A percentile compares a stretch with the other conserved stretches of the same genome.
phyloP scores from a whole-genome alignment of 1,140 invertebrate species.

The Conus ventricosus region DNA sequence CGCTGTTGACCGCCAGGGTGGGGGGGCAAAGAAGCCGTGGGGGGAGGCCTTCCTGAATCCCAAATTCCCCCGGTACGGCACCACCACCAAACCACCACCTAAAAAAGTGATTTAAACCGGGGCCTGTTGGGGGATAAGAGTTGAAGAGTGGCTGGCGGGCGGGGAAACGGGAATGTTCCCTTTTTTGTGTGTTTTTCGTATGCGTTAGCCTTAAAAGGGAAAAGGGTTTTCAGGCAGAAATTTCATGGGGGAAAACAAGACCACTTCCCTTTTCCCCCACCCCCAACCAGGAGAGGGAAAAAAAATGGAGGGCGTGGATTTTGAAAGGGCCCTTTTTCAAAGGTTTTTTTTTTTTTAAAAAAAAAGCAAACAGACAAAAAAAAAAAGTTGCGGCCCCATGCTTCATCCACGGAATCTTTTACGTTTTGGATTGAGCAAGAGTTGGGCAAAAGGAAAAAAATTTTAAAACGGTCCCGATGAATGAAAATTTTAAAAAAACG shows the following conservation, averaged over 20 bases:
- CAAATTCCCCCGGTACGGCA: not conserved
- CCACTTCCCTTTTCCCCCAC: no score
- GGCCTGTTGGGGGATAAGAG: not conserved
- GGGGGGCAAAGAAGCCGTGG: not conserved
- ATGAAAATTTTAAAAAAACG: no score
- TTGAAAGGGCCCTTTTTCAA: no score
- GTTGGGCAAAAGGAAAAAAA: no score
- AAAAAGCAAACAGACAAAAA: no score
- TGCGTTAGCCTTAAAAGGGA: not conserved
- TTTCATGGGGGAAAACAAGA: not conserved
- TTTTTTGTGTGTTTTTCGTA: not conserved
- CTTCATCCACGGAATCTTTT: not conserved
- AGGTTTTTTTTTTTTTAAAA: no score
- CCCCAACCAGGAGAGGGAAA: not conserved
- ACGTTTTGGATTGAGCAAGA: no score
- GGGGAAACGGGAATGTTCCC: not conserved
- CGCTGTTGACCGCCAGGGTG: not conserved
- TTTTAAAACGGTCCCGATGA: no score
- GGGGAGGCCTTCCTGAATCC: not conserved
- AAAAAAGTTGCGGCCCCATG: not conserved
- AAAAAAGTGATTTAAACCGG: not conserved
- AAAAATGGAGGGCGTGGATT: not conserved
- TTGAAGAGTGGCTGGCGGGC: slow-evolving; percentile 7
- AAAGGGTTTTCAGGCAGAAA: not conserved
- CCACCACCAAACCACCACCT: not conserved